Base-by-base conservation (phyloP, 2,113 vertebrate species). In the Pelecanoides urinatrix region DNA sequence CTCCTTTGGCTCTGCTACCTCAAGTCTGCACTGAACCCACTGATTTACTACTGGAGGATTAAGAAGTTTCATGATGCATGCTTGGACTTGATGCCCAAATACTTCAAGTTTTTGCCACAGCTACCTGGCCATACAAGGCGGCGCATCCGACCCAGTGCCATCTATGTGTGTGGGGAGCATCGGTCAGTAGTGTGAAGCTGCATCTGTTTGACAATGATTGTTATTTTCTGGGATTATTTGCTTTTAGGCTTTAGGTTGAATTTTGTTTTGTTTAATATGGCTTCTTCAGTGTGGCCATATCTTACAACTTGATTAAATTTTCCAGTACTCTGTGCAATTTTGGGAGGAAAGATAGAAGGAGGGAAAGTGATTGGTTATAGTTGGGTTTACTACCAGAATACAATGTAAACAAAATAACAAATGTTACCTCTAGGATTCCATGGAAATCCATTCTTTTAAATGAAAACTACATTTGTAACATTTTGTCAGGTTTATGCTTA, bases 31-130 rank as follows among this genome's bases (percentile, higher is more conserved):
- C 98, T 99, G 96, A 99, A 99, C 96, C 99, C 99, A 16, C 98
- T 99, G 84, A 99, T 99, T 93, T 99, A 99, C 98, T 99, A 99
- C 98, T 99, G 99, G 99, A 98, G 99, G 95, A 99, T 99, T 97
- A 99, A 99, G 98, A 99, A 99, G 97, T 99, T 99, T 94, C 99
- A 99, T 3, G 99, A 99, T 6, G 99, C 99, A 95, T 99, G 99
- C 98, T 98, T 99, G 50, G 99, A 99, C 93, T 98, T 99, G 96
- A 98, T 99, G 98, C 99, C 99, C 91, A 99, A 99, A 95, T 99
- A 99, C 97, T 99, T 99, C 96, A 99, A 99, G 97, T 99, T 99
- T 98, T 98, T 99, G 97, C 99, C 99, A 23, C 98, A 98, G 96
- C 98, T 99, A 77, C 99, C 99, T 5, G 99, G 99, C 61, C 99